phyloP scores from a whole-genome alignment of 2,888 invertebrate genomes.

The Zhuqinia jingwanae region DNA sequence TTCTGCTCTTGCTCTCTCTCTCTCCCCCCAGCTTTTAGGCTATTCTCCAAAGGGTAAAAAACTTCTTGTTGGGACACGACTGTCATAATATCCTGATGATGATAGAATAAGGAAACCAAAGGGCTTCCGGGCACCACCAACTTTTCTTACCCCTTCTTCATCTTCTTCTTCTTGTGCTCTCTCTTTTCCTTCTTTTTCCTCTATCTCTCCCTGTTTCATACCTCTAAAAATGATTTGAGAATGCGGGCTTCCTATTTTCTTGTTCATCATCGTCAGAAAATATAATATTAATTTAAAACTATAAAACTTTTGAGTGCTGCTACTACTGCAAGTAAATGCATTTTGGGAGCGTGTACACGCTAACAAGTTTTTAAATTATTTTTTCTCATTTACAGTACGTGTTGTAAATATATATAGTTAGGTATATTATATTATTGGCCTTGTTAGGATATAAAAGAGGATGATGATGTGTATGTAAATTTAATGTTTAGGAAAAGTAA shows the following conservation, averaged over 20 bases:
- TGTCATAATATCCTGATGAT: conserved; percentile 60
- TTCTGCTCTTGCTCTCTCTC: neutral
- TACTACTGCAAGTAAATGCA: conserved; percentile 29
- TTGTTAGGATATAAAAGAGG: conserved; percentile 26
- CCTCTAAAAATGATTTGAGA: conserved; percentile 10
- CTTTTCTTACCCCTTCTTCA: conserved; percentile 26
- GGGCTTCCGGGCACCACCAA: conserved; percentile 57
- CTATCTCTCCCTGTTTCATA: too few relatives aligned
- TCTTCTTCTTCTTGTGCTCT: neutral
- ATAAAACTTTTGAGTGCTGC: neutral
- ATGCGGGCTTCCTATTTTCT: neutral
- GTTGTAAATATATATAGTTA: neutral
- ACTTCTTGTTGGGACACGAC: conserved; percentile 9
- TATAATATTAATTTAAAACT: conserved; percentile 19
- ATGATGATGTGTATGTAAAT: neutral
- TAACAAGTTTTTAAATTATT: neutral
- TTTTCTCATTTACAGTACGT: conserved; percentile 3
- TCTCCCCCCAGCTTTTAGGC: neutral
- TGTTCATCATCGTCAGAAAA: neutral
- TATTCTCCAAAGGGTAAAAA: conserved; percentile 26
- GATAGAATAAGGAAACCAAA: conserved; percentile 62
- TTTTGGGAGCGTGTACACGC: neutral
- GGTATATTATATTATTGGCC: too few relatives aligned
- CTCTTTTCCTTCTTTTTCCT: neutral
- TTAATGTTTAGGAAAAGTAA: conserved; percentile 25